Base-by-base conservation (phyloP, 2,888 invertebrate genomes). In the Herminia tarsipennalis region DNA sequence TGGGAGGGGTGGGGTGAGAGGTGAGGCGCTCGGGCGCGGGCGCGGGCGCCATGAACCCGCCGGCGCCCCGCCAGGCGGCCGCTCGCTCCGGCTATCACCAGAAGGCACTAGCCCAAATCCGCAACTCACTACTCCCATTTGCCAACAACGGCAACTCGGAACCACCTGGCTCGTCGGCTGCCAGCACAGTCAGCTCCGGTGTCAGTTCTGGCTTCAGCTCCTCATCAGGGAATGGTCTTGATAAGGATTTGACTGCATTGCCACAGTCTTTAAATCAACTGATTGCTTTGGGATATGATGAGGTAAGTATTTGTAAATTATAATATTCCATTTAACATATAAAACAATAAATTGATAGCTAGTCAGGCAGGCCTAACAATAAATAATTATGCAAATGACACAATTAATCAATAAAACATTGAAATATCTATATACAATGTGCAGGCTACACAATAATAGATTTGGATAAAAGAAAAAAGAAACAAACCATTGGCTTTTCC, bases 41-140 rank as follows among this genome's bases (percentile, higher is more conserved):
- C 86, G 85, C 81, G 83, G 88, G 92, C 92, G 93, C 88, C 86
- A 93, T 93, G 93, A 93, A 93, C 92, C 92, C 93, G 85, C 93
- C 92, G 87, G 92, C 93, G 86, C 91, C 92, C 88, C 89, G 89
- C 86, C 92, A 92, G 86, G 86, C 94, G 90, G 93, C 93, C 88
- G 93, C 94, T 92, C 94, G 94, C 90, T 93, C 95, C 92, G 95
- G 95, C 91, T 96, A 96, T 89, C 95, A 95, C 89, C 95, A 96
- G 88, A 96, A 96, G 92, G 96, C 96, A 80, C 93, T 97, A 86
- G 96, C 95, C 88, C 95, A 96, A 88, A 97, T 96, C 76, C 94
- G 96, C 69, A 96, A 96, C 84, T 96, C 96, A 50, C 86, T 96
- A 70, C 92, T 95, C 71, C 96, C 96, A 39, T 96, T 96, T 82